Percentiles rank a stretch among this genome's conserved stretches.
Conservation (phyloP, 2,113 vertebrate species). For the Cavia aperea region DNA sequence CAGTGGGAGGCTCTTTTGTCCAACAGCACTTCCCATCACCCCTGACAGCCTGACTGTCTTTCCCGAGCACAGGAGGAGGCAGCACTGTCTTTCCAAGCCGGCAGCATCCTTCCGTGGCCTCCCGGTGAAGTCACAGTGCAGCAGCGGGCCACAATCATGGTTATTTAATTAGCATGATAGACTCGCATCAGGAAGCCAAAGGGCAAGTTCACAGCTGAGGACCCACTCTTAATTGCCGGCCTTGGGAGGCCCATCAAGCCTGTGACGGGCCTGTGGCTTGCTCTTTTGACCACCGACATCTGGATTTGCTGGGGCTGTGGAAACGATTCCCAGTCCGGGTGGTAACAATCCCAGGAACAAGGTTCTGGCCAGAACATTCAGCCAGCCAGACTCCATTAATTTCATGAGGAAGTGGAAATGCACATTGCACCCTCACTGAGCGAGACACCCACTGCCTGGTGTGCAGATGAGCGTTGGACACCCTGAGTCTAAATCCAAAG, state of each 20-base stretch:
- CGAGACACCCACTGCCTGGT: slow-evolving; percentile 64
- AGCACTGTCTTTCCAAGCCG: slow-evolving; percentile 58
- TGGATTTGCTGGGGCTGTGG: slow-evolving; percentile 60
- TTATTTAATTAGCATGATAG: slow-evolving; percentile 73
- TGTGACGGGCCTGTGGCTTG: slow-evolving; percentile 67
- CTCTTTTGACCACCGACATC: slow-evolving; percentile 65
- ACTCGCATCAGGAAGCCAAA: slow-evolving; percentile 71
- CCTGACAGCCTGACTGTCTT: slow-evolving; percentile 27
- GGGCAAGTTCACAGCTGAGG: slow-evolving; percentile 66
- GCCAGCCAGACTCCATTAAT: slow-evolving; percentile 72
- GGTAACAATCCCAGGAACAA: background rate
- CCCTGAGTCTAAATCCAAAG: background rate
- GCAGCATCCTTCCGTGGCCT: slow-evolving; percentile 54
- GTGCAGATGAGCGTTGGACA: background rate
- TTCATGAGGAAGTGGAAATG: slow-evolving; percentile 71
- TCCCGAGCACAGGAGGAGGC: slow-evolving; percentile 41
- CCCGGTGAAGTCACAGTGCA: slow-evolving; percentile 53
- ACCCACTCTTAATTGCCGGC: slow-evolving; percentile 70
- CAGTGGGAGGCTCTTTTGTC: rapidly evolving
- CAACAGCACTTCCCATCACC: background rate
- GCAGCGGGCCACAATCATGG: slow-evolving; percentile 54
- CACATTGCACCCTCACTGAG: slow-evolving; percentile 63
- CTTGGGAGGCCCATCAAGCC: slow-evolving; percentile 67
- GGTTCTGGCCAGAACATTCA: slow-evolving; percentile 61
- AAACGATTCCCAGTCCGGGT: background rate